These are phyloP conservation scores for Struthio camelus DNA, from an alignment of 2,113 vertebrate species.

Conservation along the genomic window DNA sequence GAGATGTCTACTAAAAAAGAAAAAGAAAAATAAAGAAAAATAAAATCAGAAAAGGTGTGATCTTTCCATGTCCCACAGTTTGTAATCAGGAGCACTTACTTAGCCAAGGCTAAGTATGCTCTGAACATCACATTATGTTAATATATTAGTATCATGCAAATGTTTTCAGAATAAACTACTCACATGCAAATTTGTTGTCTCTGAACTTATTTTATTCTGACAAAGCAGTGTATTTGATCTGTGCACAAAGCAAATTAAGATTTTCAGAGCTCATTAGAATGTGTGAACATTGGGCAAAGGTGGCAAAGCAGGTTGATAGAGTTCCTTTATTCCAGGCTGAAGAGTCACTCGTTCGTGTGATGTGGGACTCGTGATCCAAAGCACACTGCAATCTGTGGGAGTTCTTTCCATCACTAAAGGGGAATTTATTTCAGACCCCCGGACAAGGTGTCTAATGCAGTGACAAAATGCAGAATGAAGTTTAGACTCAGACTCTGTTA, in stretches of 20 bases:
- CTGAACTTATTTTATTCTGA: slow-evolving; percentile 49
- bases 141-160: slow-evolving; percentile 68
- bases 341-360: not conserved
- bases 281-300: slow-evolving; percentile 31
- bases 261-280: slow-evolving; percentile 62
- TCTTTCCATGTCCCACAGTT: not conserved
- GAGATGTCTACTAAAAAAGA: not conserved
- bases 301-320: slow-evolving; percentile 46
- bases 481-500: not conserved
- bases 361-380: not conserved
- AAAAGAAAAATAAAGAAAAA: rapidly evolving
- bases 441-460: not conserved
- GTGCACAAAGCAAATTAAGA: slow-evolving; percentile 59
- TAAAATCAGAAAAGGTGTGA: not conserved
- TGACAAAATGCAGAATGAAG: not conserved
- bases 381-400: not conserved
- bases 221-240: slow-evolving; percentile 49
- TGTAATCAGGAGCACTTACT: not conserved
- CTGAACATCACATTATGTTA: slow-evolving; percentile 48
- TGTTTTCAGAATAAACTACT: slow-evolving; percentile 57
- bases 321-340: slow-evolving; percentile 15
- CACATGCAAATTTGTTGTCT: slow-evolving; percentile 61
- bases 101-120: not conserved
- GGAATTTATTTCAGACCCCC: not conserved
- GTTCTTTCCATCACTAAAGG: not conserved